Evolutionary conservation across 2,113 vertebrate genomes (phyloP).

Genomic region (Potamarius usumacintae): DNA sequence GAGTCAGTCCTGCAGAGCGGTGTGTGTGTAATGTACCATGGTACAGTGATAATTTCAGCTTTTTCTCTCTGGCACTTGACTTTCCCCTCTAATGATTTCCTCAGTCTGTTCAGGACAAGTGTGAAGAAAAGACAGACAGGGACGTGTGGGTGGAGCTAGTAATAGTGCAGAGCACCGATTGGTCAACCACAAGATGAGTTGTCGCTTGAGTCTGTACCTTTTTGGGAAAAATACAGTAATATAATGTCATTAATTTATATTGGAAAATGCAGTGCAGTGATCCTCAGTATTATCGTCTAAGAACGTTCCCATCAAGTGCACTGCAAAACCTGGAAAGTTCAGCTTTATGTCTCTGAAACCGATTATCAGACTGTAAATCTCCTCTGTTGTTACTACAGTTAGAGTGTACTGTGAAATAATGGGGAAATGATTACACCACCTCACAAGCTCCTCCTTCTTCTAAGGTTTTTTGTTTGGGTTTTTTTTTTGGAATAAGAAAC

Average conservation of each 20-base stretch:
- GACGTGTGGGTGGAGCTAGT: not conserved
- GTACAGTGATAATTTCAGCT: not conserved
- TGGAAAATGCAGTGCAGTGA: not conserved
- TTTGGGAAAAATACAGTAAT: not conserved
- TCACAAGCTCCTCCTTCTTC: not conserved
- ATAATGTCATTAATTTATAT: not conserved
- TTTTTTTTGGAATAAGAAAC: not conserved
- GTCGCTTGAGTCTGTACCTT: not conserved
- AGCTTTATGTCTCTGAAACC: too few relatives aligned
- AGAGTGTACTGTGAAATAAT: not conserved
- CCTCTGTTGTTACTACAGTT: not conserved
- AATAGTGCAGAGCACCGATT: not conserved
- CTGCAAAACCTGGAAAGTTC: not conserved
- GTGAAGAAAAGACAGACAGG: not conserved
- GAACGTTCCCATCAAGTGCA: not conserved
- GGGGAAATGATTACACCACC: not conserved
- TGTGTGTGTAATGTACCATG: not conserved
- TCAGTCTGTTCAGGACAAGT: not conserved
- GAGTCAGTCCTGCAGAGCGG: slow-evolving; percentile 28
- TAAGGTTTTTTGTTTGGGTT: too few relatives aligned
- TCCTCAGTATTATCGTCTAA: not conserved
- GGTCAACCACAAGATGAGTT: not conserved
- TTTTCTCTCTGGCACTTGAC: not conserved
- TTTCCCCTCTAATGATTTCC: not conserved
- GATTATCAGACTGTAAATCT: not conserved